Base-by-base conservation (phyloP, 2,888 invertebrate species). In the Meghimatium bilineatum region DNA sequence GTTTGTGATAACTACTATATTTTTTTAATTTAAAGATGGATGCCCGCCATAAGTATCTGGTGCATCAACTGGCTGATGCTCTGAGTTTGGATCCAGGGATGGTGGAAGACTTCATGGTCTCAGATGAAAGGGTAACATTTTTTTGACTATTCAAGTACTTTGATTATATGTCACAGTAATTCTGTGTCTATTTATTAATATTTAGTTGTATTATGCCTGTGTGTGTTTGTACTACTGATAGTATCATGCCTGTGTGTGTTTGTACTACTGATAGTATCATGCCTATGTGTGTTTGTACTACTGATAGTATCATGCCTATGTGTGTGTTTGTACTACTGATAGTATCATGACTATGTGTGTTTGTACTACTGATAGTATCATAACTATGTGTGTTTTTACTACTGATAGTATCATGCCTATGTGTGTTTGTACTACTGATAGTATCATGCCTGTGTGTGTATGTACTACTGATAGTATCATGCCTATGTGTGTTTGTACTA, bases 41-140 rank as follows among this genome's bases (percentile, higher is more conserved):
- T 88, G 90, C 90, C 23, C 86, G 93, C 78, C 92, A 93, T 86
- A 89, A 90, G 60, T 92, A 91, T 85, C 82, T 93, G 49, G 90
- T 93, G 84, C 86, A 89, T 79, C 91, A 91, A 88, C 85, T 93
- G 76, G 91, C 92, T 29, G 91, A 92, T 89, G 92, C 92, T 17
- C 87, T 93, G 29, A 90, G 89, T 26, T 76, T 93, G 63, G 93
- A 93, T 63, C 82, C 89, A 0, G 79, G 86, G 34, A 87, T 88
- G 26, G 90, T 93, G 10, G 93, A 94, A 87, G 94, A 94, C 80
- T 90, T 91, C 85, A 86, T 93, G 26, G 87, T 93, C 6, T 89
- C 89, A 52, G 93, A 93, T 90, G 93, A 94, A 38, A 92, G 90
- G 89, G 93, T 93, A 29, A 63, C 23, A 63, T 63, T 26, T 29